These are phyloP conservation scores for Drosophila birchii DNA, from an alignment of 2,888 invertebrate species.

Conservation along the genomic window DNA sequence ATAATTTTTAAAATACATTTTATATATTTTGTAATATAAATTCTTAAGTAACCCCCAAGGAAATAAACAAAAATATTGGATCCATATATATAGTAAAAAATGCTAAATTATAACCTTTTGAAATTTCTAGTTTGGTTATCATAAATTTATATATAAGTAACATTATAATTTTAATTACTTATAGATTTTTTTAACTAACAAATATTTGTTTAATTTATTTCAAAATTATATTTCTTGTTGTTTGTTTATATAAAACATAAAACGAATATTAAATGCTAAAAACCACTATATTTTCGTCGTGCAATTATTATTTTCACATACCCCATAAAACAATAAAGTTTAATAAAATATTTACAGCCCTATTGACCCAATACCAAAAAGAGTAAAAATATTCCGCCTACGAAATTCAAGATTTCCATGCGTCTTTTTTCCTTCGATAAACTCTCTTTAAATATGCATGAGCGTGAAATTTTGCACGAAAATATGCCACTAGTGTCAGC, in stretches of 20 bases:
- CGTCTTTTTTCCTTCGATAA: background rate
- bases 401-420: constrained; percentile 22
- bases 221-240: background rate
- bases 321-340: background rate
- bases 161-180: background rate
- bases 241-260: background rate
- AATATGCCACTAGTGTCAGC: constrained; percentile 69
- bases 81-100: too few relatives aligned
- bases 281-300: background rate
- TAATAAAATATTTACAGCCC: constrained; percentile 13
- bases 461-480: constrained; percentile 75
- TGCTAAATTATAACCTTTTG: too few relatives aligned
- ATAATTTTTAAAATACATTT: too few relatives aligned
- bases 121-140: too few relatives aligned
- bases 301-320: background rate
- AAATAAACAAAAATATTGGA: too few relatives aligned
- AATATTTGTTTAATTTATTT: background rate
- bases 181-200: background rate
- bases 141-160: too few relatives aligned
- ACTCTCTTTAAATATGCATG: constrained; percentile 73
- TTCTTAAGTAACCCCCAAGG: too few relatives aligned
- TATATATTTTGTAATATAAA: too few relatives aligned
- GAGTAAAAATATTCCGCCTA: constrained; percentile 1
- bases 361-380: constrained; percentile 1
- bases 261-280: too few relatives aligned